Percentiles rank a stretch among this genome's conserved stretches.
These are phyloP conservation scores for Spisula subtruncata DNA, from an alignment of 2,888 invertebrate species.

Conservation along the genomic window DNA sequence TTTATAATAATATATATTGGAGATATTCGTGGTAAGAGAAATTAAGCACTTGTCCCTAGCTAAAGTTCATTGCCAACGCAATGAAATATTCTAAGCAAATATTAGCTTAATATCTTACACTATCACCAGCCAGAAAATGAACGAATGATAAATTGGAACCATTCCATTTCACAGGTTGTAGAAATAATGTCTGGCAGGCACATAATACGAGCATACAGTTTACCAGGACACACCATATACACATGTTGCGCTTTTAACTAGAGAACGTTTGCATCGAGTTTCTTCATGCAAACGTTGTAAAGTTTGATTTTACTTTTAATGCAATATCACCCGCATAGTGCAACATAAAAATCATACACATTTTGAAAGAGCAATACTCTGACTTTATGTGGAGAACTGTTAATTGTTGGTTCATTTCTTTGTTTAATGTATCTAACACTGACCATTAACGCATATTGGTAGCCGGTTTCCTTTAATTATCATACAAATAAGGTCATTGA, in stretches of 20 bases:
- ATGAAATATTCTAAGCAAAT: neutral
- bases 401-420: too few species aligned
- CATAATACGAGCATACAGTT: neutral
- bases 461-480: too few species aligned
- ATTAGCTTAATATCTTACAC: constrained; percentile 5
- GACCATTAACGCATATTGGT: too few species aligned
- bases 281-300: too few species aligned
- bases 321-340: too few species aligned
- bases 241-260: neutral
- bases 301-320: too few species aligned
- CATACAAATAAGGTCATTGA: too few species aligned
- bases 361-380: too few species aligned
- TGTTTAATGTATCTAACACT: too few species aligned
- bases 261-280: too few species aligned
- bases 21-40: neutral
- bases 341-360: too few species aligned
- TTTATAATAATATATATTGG: neutral
- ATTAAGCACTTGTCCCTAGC: constrained; percentile 5
- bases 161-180: constrained; percentile 1
- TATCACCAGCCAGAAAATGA: neutral
- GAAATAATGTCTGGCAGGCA: constrained; percentile 3
- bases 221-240: neutral
- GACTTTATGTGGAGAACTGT: too few species aligned
- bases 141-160: neutral
- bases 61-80: constrained; percentile 3